Percentiles rank a stretch among this genome's conserved stretches.
These are phyloP conservation scores for Pachypanchax playfairii DNA, from an alignment of 2,113 vertebrate species.

Conservation along the genomic window DNA sequence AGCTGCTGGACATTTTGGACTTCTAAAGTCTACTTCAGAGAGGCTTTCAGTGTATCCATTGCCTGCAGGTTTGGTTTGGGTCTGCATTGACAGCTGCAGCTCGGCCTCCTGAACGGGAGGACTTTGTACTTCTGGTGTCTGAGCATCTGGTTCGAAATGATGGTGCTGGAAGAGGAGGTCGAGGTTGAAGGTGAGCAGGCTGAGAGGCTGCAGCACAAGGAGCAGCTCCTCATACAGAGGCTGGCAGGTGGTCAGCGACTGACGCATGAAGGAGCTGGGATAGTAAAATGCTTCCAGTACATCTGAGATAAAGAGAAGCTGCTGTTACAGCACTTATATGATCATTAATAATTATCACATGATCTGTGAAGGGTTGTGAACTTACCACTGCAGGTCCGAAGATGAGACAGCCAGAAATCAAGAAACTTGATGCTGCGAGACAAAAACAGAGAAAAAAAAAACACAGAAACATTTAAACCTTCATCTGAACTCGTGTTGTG, in stretches of 20 bases:
- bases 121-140: conserved; percentile 56
- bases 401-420: conserved; percentile 90
- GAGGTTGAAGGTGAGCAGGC: conserved; percentile 94
- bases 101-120: conserved; percentile 53
- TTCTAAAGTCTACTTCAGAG: conserved; percentile 59
- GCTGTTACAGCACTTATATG: not conserved
- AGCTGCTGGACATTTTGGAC: conserved; percentile 35
- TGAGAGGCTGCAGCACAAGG: conserved; percentile 92
- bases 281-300: conserved; percentile 90
- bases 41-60: conserved; percentile 63
- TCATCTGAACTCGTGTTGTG: not conserved
- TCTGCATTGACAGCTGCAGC: conserved; percentile 36
- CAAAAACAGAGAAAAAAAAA: conserved; percentile 16
- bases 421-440: conserved; percentile 86
- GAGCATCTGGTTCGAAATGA: conserved; percentile 78
- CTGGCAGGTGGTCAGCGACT: conserved; percentile 84
- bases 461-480: not conserved
- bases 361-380: conserved; percentile 3
- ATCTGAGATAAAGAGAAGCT: conserved; percentile 76
- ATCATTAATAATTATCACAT: not conserved
- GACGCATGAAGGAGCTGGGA: conserved; percentile 88
- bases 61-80: conserved; percentile 25
- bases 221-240: conserved; percentile 92
- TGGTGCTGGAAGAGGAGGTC: conserved; percentile 95
- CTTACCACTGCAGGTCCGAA: conserved; percentile 88